Conservation (phyloP, 92 coral and sea anemone species). For the Paramuricea clavata region DNA sequence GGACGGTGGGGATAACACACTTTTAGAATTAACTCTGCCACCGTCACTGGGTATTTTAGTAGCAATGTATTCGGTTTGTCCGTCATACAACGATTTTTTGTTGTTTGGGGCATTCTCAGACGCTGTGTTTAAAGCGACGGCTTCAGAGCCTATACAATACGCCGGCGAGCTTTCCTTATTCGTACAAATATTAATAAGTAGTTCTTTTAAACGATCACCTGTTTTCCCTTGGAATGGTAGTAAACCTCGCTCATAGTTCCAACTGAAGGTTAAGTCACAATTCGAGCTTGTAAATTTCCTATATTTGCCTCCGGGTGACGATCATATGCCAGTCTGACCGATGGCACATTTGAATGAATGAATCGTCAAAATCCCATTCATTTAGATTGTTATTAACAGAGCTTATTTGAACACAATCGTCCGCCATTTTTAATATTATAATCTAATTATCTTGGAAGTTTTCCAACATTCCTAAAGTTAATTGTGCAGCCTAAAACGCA, state of each 20-base stretch:
- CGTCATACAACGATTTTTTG: background rate
- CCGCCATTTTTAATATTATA: too few relatives aligned
- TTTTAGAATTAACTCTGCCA: background rate
- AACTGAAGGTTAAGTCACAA: slow-evolving; percentile 6
- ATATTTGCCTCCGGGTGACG: slow-evolving; percentile 22
- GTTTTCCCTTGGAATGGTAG: slow-evolving; percentile 6
- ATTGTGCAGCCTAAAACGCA: too few relatives aligned
- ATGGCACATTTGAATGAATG: background rate
- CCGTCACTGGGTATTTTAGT: too few relatives aligned
- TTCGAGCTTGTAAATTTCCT: slow-evolving; percentile 10
- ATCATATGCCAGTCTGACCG: background rate
- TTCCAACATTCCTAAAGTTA: too few relatives aligned
- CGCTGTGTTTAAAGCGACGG: background rate
- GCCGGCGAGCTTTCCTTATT: background rate
- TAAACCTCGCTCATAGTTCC: slow-evolving; percentile 8
- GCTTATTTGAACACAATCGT: too few relatives aligned
- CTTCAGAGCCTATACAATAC: slow-evolving; percentile 4
- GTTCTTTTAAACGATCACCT: background rate
- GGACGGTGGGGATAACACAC: background rate
- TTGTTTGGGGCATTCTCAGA: background rate
- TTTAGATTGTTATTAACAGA: too few relatives aligned
- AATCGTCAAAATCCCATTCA: too few relatives aligned
- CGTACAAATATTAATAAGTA: slow-evolving; percentile 13
- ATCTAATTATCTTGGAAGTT: too few relatives aligned
- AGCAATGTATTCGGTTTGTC: background rate